A percentile compares a stretch with the other conserved stretches of the same genome.
Conservation (phyloP, 2,888 invertebrate species). For the Clepsis dumicolana region DNA sequence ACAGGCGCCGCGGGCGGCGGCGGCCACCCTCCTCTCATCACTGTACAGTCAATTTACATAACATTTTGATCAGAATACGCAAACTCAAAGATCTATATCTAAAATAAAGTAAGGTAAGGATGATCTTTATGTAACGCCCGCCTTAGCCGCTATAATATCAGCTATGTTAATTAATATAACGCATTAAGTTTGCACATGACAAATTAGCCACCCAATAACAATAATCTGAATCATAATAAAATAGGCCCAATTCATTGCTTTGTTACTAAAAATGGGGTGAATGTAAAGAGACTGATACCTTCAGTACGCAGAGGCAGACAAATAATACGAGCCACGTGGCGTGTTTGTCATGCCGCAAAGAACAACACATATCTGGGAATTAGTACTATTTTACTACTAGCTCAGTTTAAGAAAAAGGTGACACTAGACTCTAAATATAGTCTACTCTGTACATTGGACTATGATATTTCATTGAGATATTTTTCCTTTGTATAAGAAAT, state of each 20-base stretch:
- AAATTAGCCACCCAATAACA: conserved; percentile 68
- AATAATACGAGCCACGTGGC: conserved; percentile 64
- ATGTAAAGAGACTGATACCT: conserved; percentile 71
- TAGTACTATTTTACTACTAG: conserved; percentile 78
- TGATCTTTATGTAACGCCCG: conserved; percentile 78
- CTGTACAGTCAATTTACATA: conserved; percentile 84
- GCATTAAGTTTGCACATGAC: conserved; percentile 75
- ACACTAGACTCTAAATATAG: conserved; percentile 79
- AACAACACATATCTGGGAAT: conserved; percentile 74
- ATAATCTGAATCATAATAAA: conserved; percentile 62
- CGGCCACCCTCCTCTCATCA: conserved; percentile 65
- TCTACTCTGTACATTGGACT: conserved; percentile 84
- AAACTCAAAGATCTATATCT: conserved; percentile 82
- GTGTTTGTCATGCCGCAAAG: conserved; percentile 75
- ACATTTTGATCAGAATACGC: conserved; percentile 82
- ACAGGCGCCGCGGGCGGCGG: conserved; percentile 58
- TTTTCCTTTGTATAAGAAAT: conserved; percentile 80
- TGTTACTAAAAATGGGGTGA: conserved; percentile 71
- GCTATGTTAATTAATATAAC: conserved; percentile 80
- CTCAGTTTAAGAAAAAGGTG: conserved; percentile 77
- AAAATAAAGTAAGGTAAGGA: conserved; percentile 77
- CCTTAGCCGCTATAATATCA: conserved; percentile 82
- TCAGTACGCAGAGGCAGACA: conserved; percentile 54
- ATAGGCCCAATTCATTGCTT: conserved; percentile 82
- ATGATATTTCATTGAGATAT: conserved; percentile 84